These are phyloP conservation scores for Malurus alboscapulatus DNA, from an alignment of 2,113 vertebrate genomes.

Conservation along the genomic window DNA sequence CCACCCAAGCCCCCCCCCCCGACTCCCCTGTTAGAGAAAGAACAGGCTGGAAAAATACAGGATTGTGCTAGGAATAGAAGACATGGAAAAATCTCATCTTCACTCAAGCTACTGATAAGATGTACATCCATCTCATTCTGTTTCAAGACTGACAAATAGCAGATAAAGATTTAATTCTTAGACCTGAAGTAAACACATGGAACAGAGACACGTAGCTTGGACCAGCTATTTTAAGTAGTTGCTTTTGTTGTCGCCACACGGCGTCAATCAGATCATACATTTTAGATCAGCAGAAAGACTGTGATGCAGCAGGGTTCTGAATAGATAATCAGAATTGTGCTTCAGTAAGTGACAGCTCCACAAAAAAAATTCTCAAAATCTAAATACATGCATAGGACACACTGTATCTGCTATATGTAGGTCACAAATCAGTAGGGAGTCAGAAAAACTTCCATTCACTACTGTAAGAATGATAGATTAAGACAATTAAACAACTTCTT, in stretches of 20 bases:
- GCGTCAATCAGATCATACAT: background rate
- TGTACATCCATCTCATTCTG: background rate
- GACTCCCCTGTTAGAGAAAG: background rate
- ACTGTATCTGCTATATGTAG: background rate
- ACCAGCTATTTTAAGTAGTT: background rate
- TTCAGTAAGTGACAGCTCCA: background rate
- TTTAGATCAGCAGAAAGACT: background rate
- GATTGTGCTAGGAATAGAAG: background rate
- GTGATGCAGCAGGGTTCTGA: background rate
- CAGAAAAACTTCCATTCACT: background rate
- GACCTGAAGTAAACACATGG: background rate
- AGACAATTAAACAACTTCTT: background rate
- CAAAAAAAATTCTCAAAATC: background rate
- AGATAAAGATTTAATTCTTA: background rate
- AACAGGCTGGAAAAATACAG: background rate
- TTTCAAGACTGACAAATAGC: background rate
- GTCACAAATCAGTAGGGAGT: background rate
- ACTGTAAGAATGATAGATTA: background rate
- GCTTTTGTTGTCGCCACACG: background rate
- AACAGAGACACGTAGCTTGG: background rate
- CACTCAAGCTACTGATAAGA: background rate
- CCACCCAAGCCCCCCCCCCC: too few species aligned
- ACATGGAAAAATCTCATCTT: background rate
- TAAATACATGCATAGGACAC: background rate
- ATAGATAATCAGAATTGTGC: background rate